These are phyloP conservation scores for Cryptocephalus primarius DNA, from an alignment of 2,888 invertebrate genomes.

Conservation along the genomic window DNA sequence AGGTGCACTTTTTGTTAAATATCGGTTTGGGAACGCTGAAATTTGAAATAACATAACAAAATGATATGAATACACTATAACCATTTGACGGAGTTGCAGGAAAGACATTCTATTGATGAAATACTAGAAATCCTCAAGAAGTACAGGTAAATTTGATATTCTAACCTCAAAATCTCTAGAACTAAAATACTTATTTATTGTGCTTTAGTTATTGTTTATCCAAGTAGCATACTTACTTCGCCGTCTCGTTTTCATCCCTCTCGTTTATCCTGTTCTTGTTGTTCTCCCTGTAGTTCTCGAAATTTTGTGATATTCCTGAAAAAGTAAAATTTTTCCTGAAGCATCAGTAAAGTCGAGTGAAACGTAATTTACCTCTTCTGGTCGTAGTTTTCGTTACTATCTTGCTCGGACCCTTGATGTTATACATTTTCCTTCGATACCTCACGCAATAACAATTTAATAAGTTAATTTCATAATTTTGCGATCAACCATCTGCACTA, in stretches of 20 bases:
- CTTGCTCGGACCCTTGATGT: slow-evolving; percentile 80
- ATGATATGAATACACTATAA: background rate
- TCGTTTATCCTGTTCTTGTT: slow-evolving; percentile 57
- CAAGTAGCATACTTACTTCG: slow-evolving; percentile 42
- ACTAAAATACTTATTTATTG: too few species aligned
- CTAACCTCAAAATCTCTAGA: too few species aligned
- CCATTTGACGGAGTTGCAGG: slow-evolving; percentile 3
- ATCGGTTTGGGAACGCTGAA: slow-evolving; percentile 69
- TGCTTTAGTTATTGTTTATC: too few species aligned
- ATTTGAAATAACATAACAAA: slow-evolving; percentile 5
- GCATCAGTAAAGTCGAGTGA: background rate
- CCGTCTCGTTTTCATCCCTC: slow-evolving; percentile 54
- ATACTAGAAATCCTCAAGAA: too few species aligned
- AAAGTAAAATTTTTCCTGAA: background rate
- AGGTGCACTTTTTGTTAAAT: slow-evolving; percentile 47
- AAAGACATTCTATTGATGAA: background rate
- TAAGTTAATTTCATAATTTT: too few species aligned
- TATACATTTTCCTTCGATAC: slow-evolving; percentile 52
- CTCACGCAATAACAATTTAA: too few species aligned
- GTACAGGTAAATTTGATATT: too few species aligned
- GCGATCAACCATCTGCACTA: too few species aligned
- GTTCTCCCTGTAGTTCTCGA: slow-evolving; percentile 66
- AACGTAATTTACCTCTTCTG: slow-evolving; percentile 45
- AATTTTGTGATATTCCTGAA: slow-evolving; percentile 67
- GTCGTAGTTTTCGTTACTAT: slow-evolving; percentile 77